Conservation (phyloP, 2,113 vertebrate species). For the Indri indri region DNA sequence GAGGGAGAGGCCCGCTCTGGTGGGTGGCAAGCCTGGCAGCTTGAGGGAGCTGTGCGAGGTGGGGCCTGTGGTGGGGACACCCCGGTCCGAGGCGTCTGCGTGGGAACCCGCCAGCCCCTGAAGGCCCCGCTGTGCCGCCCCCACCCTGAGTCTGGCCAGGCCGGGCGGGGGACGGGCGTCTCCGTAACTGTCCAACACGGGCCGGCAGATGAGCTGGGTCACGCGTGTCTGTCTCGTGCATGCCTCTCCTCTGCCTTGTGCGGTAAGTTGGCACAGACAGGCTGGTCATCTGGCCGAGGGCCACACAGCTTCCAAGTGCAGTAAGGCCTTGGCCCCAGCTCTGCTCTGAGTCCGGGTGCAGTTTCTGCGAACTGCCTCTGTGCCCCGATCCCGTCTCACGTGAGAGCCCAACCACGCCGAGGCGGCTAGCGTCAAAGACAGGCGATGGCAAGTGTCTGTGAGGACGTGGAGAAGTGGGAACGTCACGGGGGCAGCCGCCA, state of each 20-base stretch:
- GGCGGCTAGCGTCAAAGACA: neutral
- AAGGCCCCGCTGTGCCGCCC: neutral
- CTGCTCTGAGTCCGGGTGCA: neutral
- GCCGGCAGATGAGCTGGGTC: too few relatives aligned
- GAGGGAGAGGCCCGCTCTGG: accelerated
- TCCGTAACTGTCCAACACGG: too few relatives aligned
- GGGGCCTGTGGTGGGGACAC: neutral
- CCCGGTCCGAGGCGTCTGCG: neutral
- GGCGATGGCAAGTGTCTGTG: neutral
- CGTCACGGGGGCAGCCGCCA: accelerated
- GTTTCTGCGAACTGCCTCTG: neutral
- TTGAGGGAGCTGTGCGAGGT: too few relatives aligned
- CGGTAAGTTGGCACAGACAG: neutral
- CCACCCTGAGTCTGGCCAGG: neutral
- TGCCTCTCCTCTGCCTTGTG: neutral
- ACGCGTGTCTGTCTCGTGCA: neutral
- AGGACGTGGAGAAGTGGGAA: accelerated
- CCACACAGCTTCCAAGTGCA: neutral
- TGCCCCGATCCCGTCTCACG: neutral
- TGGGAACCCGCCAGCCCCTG: neutral
- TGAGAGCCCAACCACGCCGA: neutral
- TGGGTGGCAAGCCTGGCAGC: neutral
- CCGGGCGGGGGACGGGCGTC: neutral
- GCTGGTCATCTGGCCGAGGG: neutral
- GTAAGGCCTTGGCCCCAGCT: neutral